Conservation (phyloP, 2,888 invertebrate genomes). For the Xestobium rufovillosum region DNA sequence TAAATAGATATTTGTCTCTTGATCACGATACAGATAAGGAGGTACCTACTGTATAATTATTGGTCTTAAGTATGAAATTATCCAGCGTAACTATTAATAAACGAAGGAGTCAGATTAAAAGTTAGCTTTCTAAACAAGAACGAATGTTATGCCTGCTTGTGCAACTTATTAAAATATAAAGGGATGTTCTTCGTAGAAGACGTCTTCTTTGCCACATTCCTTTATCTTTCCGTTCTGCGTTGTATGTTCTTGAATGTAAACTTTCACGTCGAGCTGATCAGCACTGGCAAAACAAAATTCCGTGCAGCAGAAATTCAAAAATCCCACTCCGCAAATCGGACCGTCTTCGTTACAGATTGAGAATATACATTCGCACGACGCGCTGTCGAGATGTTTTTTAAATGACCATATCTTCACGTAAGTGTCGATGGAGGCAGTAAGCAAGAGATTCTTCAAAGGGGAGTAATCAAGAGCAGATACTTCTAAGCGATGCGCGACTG, state of each 20-base stretch:
- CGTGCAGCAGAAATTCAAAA: background rate
- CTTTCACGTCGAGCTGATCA: background rate
- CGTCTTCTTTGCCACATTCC: too few relatives aligned
- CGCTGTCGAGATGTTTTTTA: background rate
- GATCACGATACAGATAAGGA: too few relatives aligned
- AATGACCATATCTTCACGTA: slow-evolving; percentile 26
- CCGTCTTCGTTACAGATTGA: background rate
- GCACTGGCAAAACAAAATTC: slow-evolving; percentile 2
- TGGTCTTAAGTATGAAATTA: too few relatives aligned
- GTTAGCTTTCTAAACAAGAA: too few relatives aligned
- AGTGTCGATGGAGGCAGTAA: slow-evolving; percentile 27
- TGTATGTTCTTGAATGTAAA: background rate
- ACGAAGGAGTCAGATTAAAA: too few relatives aligned
- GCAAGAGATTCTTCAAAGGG: slow-evolving; percentile 20
- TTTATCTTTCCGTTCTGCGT: too few relatives aligned
- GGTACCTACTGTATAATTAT: too few relatives aligned
- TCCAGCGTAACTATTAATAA: too few relatives aligned
- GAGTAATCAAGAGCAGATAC: slow-evolving; percentile 29
- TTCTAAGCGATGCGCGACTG: slow-evolving; percentile 26
- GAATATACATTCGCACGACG: slow-evolving; percentile 1
- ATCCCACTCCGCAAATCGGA: background rate
- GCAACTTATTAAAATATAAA: too few relatives aligned
- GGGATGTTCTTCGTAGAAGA: too few relatives aligned
- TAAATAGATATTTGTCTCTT: too few relatives aligned
- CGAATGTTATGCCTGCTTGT: too few relatives aligned